Conservation (phyloP, 2,113 vertebrate genomes). For the Azemiops feae region DNA sequence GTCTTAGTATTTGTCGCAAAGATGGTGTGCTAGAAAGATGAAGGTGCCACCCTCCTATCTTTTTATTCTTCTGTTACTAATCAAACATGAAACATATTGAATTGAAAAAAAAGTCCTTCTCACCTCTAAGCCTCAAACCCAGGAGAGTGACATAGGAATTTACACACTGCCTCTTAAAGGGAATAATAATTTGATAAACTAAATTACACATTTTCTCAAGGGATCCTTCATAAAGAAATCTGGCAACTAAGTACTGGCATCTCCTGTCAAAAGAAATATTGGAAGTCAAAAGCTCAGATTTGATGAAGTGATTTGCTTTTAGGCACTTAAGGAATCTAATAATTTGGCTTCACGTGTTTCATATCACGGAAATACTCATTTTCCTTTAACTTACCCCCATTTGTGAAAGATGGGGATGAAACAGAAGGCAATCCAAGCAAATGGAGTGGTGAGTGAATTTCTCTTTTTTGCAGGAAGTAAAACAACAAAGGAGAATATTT, state of each 20-base stretch:
- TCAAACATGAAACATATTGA: neutral
- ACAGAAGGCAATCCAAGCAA: neutral
- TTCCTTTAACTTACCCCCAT: neutral
- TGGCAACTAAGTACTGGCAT: neutral
- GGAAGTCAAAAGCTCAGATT: neutral
- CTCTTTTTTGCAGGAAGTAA: too few relatives aligned
- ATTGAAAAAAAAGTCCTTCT: neutral
- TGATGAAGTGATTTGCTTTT: neutral
- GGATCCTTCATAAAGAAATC: neutral
- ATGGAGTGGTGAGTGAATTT: neutral
- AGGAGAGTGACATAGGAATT: neutral
- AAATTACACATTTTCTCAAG: neutral
- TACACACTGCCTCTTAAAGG: neutral
- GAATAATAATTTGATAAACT: neutral
- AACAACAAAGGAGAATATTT: too few relatives aligned
- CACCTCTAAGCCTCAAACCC: neutral
- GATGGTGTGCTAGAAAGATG: neutral
- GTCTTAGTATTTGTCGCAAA: neutral
- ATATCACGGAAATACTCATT: neutral
- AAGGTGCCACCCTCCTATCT: neutral
- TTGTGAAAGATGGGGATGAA: neutral
- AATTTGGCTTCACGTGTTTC: neutral
- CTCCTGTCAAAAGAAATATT: neutral
- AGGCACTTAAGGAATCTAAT: neutral
- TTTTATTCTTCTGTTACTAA: neutral